Base-by-base conservation (phyloP, 2,113 vertebrate species). In the Nymphicus hollandicus region DNA sequence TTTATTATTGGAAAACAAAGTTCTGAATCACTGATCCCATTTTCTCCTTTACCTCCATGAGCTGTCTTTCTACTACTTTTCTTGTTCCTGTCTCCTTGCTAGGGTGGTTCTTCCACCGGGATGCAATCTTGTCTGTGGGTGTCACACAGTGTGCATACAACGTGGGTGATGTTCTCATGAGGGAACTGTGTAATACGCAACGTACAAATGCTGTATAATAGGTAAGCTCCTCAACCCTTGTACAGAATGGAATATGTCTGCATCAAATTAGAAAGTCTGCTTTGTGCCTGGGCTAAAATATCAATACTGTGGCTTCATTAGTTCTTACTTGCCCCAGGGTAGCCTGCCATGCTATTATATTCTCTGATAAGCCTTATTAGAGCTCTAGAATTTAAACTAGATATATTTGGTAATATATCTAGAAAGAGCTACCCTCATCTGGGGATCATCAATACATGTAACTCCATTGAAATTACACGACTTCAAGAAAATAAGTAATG, bases 241-340 rank as follows among this genome's bases (percentile, higher is more conserved):
- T 74, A 69, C 83, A 81, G 43, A 81, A 20, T 20, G 14, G 43
- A 69, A 50, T 50, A n/a, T 3, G 20, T 73, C 60, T 78, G 79
- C 64, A 93, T 43, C 35, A 33, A 81, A 90, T 91, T 37, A 73
- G 18, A 28, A 88, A 55, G 47, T 33, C 14, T 63, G 80, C 77
- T 83, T 83, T 73, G 49, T 82, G 65, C 50, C 73, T 92, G 69
- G 52, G 77, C 69, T 87, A 52, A 95, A 81, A 79, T 47, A 84
- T 27, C 77, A 79, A 29, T 79, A 28, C n/a, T 44, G 27, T 49
- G 50, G 39, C 86, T 93, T 92, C 50, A 47, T 84, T 89, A 92
- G 56, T 12, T 92, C 77, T 35, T 58, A 14, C 52, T 79, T 87
- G 82, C 81, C 78, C 47, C 56, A 56, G 73, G 63, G 58, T 64